A percentile compares a stretch with the other conserved stretches of the same genome.
These are phyloP conservation scores for Metaphire vulgaris DNA, from an alignment of 1,140 invertebrate genomes.

Conservation along the genomic window DNA sequence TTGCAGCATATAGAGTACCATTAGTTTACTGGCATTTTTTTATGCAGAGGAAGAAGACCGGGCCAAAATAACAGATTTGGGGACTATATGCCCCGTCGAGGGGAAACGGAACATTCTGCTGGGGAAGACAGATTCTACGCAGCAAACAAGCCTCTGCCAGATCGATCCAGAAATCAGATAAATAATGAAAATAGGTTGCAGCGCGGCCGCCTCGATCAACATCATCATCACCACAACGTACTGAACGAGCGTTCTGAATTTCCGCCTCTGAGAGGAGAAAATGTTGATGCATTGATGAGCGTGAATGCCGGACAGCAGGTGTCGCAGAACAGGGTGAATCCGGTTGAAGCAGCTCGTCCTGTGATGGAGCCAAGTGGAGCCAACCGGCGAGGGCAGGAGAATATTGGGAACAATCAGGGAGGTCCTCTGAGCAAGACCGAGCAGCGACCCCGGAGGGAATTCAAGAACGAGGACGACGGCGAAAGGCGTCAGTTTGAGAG, in stretches of 20 bases:
- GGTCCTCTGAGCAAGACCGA: slow-evolving; percentile 25
- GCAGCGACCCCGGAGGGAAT: no score
- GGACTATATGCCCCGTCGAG: slow-evolving; percentile 9
- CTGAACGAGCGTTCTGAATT: no score
- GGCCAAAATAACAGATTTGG: not conserved
- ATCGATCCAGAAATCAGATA: not conserved
- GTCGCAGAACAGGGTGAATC: slow-evolving; percentile 57
- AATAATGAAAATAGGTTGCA: not conserved
- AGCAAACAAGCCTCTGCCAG: not conserved
- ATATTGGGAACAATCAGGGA: slow-evolving; percentile 26
- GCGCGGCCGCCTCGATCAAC: not conserved
- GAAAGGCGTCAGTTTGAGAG: slow-evolving; percentile 33
- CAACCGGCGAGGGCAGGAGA: slow-evolving; percentile 31
- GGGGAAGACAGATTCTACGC: not conserved
- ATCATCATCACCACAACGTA: no score
- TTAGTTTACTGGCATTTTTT: no score
- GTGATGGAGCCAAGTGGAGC: not conserved
- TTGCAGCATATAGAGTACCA: no score
- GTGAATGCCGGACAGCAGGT: slow-evolving; percentile 74
- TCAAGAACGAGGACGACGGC: slow-evolving; percentile 36
- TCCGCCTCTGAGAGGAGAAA: not conserved
- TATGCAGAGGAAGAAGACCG: not conserved
- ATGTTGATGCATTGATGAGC: slow-evolving; percentile 1
- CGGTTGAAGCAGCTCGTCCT: not conserved
- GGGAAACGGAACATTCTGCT: not conserved